Percentiles rank a stretch among this genome's conserved stretches.
These are phyloP conservation scores for Exocentrus adspersus DNA, from an alignment of 2,888 invertebrate species.

Conservation along the genomic window DNA sequence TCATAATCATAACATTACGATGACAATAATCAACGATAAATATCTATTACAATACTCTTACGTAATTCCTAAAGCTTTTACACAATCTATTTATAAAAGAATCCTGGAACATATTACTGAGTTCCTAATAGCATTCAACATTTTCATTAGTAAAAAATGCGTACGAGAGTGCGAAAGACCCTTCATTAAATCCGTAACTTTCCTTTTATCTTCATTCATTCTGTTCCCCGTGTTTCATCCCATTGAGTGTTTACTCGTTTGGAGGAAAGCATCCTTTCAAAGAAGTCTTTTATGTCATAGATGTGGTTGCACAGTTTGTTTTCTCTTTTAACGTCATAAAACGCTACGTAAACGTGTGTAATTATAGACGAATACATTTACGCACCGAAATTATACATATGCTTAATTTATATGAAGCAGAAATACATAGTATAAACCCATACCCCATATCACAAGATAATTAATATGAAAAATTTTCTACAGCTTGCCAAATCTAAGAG, in stretches of 20 bases:
- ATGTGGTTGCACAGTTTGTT: background rate
- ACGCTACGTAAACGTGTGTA: no score
- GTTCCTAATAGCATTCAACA: constrained; percentile 3
- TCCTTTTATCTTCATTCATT: background rate
- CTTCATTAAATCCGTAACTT: constrained; percentile 38
- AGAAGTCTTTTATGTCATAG: background rate
- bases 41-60: no score
- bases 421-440: no score
- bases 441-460: no score
- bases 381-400: no score
- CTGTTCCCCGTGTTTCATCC: constrained; percentile 15
- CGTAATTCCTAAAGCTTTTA: background rate
- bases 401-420: no score
- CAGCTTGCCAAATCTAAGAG: no score
- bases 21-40: no score
- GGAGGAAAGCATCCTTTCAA: constrained; percentile 26
- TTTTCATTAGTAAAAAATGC: constrained; percentile 6
- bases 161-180: constrained; percentile 26
- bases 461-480: no score
- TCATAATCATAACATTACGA: no score
- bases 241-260: constrained; percentile 39
- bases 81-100: constrained; percentile 12
- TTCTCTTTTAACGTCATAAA: no score
- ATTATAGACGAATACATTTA: no score
- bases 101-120: constrained; percentile 1